Evolutionary conservation across 2,113 vertebrate genomes (phyloP), one percentile per base, ranked within the genome.

Genomic region (Seriola quinqueradiata): DNA sequence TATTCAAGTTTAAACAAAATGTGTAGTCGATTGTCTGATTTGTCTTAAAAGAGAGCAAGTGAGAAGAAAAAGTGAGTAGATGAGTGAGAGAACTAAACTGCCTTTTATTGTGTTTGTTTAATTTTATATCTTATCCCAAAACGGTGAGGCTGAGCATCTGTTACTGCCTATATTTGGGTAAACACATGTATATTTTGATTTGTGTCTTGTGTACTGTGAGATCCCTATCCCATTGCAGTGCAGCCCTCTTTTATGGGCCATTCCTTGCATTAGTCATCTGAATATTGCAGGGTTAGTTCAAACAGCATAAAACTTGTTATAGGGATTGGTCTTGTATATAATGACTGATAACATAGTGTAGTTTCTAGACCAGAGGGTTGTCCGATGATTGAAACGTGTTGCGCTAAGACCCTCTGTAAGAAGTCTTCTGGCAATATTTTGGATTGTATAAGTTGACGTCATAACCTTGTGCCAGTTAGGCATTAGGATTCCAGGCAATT

Each of bases 401-500:
- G 34, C 23, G 42, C 38, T 19, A 7, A 36, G n/a, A 34, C 23
- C 21, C 14, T 32, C 8, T 61, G 23, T 61, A 32, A 36, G 11
- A 60, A 46, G 44, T 7, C 32, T 64, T 14, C 23, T 25, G 5
- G 21, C 57, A 75, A 28, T n/a, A 44, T 40, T 67, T 79, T 63
- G 14, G 14, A 63, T n/a, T 66, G 38, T 57, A 44, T 68, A 23
- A 40, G 57, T 64, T 84, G 88, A 90, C 71, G 75, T 87, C 84
- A 86, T 57, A 68, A 48, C 16, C 10, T 79, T 76, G 61, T 82
- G 60, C 52, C 50, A 75, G 38, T 70, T 55, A 60, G 60, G 48
- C 75, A 84, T 92, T 89, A 85, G 72, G 85, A 90, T 91, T 94
- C 90, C 70, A 82, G 84, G 79, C 87, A 70, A 85, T 77, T 83